Percentiles rank a stretch among this genome's conserved stretches.
These are phyloP conservation scores for Drosophila asahinai DNA, from an alignment of 1,140 invertebrate species.

Conservation along the genomic window DNA sequence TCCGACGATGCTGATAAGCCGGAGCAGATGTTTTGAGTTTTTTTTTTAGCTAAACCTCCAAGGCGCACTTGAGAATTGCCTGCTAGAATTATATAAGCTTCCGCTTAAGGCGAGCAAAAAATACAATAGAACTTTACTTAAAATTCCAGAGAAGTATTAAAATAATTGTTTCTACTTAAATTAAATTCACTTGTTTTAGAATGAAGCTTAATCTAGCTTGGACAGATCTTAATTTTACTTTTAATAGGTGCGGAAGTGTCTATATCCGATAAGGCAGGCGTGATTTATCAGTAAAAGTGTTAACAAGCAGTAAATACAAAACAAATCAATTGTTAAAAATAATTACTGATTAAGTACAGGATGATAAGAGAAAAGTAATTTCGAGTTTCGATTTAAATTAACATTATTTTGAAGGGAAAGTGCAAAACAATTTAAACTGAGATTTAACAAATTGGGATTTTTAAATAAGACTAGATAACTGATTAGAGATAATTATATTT, in stretches of 20 bases:
- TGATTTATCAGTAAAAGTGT: slow-evolving; percentile 18
- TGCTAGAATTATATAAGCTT: slow-evolving; percentile 34
- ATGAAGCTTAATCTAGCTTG: neutral
- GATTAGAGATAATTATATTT: no score
- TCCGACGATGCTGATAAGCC: slow-evolving; percentile 56
- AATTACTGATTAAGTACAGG: neutral
- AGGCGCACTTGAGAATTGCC: slow-evolving; percentile 2
- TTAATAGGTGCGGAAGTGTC: slow-evolving; percentile 13
- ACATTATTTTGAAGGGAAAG: neutral
- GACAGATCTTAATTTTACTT: neutral
- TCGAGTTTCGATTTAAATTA: neutral
- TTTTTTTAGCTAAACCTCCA: slow-evolving; percentile 6
- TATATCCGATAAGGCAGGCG: neutral
- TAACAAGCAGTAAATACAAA: neutral
- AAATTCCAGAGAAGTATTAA: slow-evolving; percentile 5
- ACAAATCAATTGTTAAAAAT: neutral
- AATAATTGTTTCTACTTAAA: slow-evolving; percentile 23
- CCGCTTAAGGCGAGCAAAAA: slow-evolving; percentile 21
- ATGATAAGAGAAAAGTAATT: neutral
- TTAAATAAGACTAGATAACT: no score
- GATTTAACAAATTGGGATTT: neutral
- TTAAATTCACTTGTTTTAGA: neutral
- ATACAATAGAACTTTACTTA: no score
- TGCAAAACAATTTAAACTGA: no score
- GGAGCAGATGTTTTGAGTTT: slow-evolving; percentile 27